Base-by-base conservation (phyloP, 2,113 vertebrate genomes). In the Caretta caretta region DNA sequence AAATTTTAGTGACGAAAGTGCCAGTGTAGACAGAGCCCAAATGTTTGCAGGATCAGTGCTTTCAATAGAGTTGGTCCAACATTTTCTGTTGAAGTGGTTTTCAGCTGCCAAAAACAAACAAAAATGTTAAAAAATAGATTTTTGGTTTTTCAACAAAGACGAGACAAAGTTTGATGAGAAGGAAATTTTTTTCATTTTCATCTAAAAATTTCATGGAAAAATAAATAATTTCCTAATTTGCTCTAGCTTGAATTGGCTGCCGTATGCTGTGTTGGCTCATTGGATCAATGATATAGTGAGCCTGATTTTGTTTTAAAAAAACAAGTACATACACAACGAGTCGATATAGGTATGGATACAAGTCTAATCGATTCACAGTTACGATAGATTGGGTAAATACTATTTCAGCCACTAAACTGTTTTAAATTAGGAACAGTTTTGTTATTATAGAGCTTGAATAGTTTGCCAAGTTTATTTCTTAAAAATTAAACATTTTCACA, bases 181-280 rank as follows among this genome's bases (percentile, higher is more conserved):
- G 11, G 29, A 16, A 59, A 69, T 75, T 50, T 50, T 12, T 56
- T 81, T 2, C 1, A 2, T 82, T 93, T 94, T 94, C 38, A 62
- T 94, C 75, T 88, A 17, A 38, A 20, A 20, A 86, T 96, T 94
- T 94, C 10, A 14, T 57, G 50, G 81, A 24, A 83, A 89, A 93
- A 65, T 17, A 72, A 90, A 84, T 59, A 0, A 62, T 96, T 95
- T 90, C 78, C 83, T 79, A 35, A 84, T 29, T 85, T 84, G 10
- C 56, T 93, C 50, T 59, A 90, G n/a, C 83, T 94, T 95, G 83
- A 79, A 85, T 86, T 84, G 88, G 79, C 81, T 92, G 20, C 38
- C 84, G 86, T 92, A 86, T 19, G 84, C 35, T 86, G 31, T 78
- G 49, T 75, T 93, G 50, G 57, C 88, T 91, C 92, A 50, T 72